Conservation (phyloP, 1,140 invertebrate species). For the Eufriesea mexicana region DNA sequence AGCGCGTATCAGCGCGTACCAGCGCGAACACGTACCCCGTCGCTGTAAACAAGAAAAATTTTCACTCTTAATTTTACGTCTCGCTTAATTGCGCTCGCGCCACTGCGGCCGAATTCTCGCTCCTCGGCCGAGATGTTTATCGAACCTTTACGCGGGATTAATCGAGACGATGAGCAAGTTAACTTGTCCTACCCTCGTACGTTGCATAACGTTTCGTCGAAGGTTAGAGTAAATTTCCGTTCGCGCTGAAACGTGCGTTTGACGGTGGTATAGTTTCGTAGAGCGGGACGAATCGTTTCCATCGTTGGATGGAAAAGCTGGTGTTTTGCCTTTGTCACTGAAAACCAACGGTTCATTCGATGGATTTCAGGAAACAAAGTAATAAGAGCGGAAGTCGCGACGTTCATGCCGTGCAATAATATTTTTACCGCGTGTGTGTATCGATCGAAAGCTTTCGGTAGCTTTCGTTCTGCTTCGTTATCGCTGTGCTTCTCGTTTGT, state of each 20-base stretch:
- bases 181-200: too few species aligned
- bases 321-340: too few species aligned
- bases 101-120: background rate
- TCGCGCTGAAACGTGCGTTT: too few species aligned
- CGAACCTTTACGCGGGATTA: background rate
- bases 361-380: background rate
- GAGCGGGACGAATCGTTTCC: background rate
- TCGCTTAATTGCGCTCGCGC: background rate
- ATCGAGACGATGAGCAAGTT: background rate
- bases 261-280: background rate
- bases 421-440: too few species aligned
- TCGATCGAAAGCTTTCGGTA: too few species aligned
- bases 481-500: too few species aligned
- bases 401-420: too few species aligned
- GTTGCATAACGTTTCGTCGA: background rate
- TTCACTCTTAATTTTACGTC: slow-evolving; percentile 17
- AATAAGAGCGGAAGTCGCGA: too few species aligned
- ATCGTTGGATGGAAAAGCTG: too few species aligned
- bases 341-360: background rate
- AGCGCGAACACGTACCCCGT: background rate
- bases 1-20: too few species aligned
- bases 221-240: background rate
- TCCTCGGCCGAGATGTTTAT: background rate
- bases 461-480: too few species aligned
- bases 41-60: background rate